Conservation (phyloP, 2,797 vertebrate species). For the Myoxocephalus aenaeus region DNA sequence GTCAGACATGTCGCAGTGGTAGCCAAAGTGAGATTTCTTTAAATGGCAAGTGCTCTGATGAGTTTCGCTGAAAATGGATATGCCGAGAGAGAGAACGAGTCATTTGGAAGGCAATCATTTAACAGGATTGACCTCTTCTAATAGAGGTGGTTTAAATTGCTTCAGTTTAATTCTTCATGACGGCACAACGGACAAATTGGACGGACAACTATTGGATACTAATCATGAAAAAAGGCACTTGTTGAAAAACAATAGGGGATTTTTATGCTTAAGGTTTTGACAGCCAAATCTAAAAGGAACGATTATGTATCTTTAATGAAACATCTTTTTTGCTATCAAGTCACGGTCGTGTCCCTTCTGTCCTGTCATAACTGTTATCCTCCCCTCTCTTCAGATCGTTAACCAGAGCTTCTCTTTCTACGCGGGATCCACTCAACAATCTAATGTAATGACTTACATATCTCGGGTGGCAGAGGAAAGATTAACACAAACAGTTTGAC, state of each 20-base stretch:
- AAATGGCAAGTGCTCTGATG: constrained; percentile 37
- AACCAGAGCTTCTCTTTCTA: constrained; percentile 35
- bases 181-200: constrained; percentile 26
- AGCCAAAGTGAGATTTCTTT: constrained; percentile 31
- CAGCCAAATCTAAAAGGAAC: constrained; percentile 54
- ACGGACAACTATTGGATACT: constrained; percentile 23
- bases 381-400: constrained; percentile 38
- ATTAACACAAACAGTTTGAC: constrained; percentile 60
- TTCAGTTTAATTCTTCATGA: constrained; percentile 49
- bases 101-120: constrained; percentile 50
- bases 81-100: constrained; percentile 29
- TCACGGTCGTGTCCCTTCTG: constrained; percentile 52
- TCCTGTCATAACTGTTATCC: constrained; percentile 59
- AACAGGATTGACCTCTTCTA: constrained; percentile 48
- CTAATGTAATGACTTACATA: constrained; percentile 46
- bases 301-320: constrained; percentile 58
- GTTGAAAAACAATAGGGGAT: constrained; percentile 25
- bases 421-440: constrained; percentile 32
- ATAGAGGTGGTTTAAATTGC: constrained; percentile 43
- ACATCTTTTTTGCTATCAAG: constrained; percentile 43
- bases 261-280: constrained; percentile 25
- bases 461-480: constrained; percentile 36
- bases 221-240: constrained; percentile 41
- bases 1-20: constrained; percentile 13
- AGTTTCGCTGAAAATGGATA: constrained; percentile 16